Base-by-base conservation (phyloP, 2,113 vertebrate genomes). In the Falco punctatus region DNA sequence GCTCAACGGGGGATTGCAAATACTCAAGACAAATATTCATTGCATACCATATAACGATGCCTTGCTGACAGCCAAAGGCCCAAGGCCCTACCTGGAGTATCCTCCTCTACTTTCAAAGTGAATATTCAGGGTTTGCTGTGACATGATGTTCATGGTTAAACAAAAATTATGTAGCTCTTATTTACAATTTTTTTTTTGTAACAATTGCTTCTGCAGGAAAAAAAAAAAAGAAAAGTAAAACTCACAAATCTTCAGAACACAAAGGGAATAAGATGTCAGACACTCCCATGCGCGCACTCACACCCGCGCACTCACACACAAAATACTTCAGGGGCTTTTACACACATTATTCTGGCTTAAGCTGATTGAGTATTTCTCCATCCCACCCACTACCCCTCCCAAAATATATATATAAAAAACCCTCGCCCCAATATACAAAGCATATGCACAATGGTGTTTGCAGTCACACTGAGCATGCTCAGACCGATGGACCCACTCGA, bases 351-450 rank as follows among this genome's bases (percentile, higher is more conserved):
- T 96, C 97, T 97, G 97, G 96, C 97, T 96, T 97, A 97, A 98
- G 91, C 96, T 97, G 97, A 91, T 89, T 64, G 55, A 96, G 86
- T 96, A 97, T 94, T 97, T 90, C 95, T 97, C 88, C 97, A 81
- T 96, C 96, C 97, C 91, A 95, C 91, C 96, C 96, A 42, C 97
- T 55, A 55, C 91, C 95, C 85, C 52, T 65, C 95, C 90, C 90
- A 89, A 96, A 97, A 97, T 82, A 95, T 94, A 96, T 95, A 90
- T 96, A 97, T 97, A 98, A 97, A 98, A 98, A 98, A 95, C 96
- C 98, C 98, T 88, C 23, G 93, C 95, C 98, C 97, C 96, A 86
- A 98, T 98, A 96, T 98, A 98, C 97, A 98, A 97, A 98, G 97
- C 96, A 69, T 96, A 95, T 95, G 97, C 98, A 97, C 97, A 97